Evolutionary conservation across 2,888 invertebrate species (phyloP).

Genomic region (Lochmaea crataegi): DNA sequence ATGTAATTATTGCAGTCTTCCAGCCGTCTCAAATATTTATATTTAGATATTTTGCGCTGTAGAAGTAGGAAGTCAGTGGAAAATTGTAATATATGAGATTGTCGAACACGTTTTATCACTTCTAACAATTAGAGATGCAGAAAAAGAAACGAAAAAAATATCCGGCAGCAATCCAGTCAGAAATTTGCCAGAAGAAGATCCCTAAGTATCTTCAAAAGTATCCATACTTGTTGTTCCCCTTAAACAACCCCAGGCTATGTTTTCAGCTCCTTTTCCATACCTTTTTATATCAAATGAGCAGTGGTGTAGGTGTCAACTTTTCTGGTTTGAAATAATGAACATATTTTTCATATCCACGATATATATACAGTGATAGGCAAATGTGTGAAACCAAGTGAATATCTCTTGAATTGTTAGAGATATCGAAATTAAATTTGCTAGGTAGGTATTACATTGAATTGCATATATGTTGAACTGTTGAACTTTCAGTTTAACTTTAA

Average conservation of each 20-base stretch:
- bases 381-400: no score
- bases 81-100: not conserved
- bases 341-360: no score
- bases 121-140: constrained; percentile 27
- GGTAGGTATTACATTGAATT: no score
- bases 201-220: constrained; percentile 18
- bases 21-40: not conserved
- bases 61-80: not conserved
- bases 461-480: no score
- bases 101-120: constrained; percentile 29
- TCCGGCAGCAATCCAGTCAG: constrained; percentile 15
- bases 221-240: constrained; percentile 24
- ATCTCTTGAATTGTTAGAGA: no score
- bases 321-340: not conserved
- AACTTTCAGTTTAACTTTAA: no score
- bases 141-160: constrained; percentile 19
- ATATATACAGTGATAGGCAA: no score
- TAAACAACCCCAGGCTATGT: constrained; percentile 25
- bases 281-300: not conserved
- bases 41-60: not conserved
- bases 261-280: constrained; percentile 18
- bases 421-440: no score
- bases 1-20: not conserved
- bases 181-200: constrained; percentile 21
- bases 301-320: not conserved